Percentiles rank a stretch among this genome's conserved stretches.
These are phyloP conservation scores for Drosophila paulistorum DNA, from an alignment of 1,140 invertebrate genomes.

Conservation along the genomic window DNA sequence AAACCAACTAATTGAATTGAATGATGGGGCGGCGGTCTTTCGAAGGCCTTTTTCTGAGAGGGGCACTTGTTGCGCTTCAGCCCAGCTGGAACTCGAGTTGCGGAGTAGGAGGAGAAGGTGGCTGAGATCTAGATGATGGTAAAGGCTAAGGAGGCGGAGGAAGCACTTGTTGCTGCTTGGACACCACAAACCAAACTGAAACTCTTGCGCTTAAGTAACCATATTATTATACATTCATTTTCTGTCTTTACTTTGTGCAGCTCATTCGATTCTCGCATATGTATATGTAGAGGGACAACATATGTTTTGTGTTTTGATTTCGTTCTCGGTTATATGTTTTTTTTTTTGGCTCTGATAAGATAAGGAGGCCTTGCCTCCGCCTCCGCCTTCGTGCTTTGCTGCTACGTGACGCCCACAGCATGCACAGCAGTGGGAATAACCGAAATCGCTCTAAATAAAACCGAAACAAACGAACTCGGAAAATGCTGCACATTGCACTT, in stretches of 20 bases:
- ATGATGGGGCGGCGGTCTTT: no score
- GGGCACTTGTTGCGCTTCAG: conserved; percentile 72
- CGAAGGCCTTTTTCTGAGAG: neutral
- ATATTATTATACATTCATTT: conserved; percentile 31
- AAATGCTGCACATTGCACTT: neutral
- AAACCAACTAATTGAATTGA: conserved; percentile 5
- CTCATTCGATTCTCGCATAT: conserved; percentile 38
- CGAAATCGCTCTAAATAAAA: neutral
- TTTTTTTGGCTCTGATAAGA: conserved; percentile 50
- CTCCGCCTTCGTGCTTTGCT: conserved; percentile 5
- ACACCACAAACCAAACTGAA: conserved; percentile 75
- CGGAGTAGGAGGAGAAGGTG: conserved; percentile 13
- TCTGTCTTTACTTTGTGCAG: conserved; percentile 34
- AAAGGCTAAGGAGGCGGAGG: neutral
- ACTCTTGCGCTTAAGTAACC: conserved; percentile 75
- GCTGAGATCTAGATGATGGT: neutral
- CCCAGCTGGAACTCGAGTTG: conserved; percentile 13
- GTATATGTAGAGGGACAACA: conserved; percentile 18
- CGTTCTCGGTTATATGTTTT: conserved; percentile 2
- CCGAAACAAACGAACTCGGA: no score
- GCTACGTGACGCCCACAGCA: conserved; percentile 68
- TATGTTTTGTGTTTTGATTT: conserved; percentile 39
- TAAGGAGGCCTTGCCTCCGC: conserved; percentile 34
- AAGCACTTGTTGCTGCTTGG: conserved; percentile 75
- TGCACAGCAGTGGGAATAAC: conserved; percentile 23